Conservation (phyloP, 2,888 invertebrate species). For the Neocrepidodera transversa region DNA sequence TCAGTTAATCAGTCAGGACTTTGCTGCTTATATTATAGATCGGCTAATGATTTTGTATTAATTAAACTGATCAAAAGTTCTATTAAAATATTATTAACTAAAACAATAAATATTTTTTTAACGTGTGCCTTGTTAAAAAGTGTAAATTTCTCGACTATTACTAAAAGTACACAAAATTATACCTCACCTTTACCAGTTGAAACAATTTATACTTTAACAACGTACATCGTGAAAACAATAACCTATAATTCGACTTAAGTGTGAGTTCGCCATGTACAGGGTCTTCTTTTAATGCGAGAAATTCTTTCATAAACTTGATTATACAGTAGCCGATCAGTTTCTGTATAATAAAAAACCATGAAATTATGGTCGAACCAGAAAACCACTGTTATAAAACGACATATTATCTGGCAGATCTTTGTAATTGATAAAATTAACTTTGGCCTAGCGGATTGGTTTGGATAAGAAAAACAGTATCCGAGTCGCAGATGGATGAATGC, state of each 20-base stretch:
- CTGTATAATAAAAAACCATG: constrained; percentile 24
- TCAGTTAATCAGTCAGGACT: too few species aligned
- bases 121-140: too few species aligned
- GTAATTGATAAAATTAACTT: constrained; percentile 32
- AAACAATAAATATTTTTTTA: too few species aligned
- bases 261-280: background rate
- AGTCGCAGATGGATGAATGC: constrained; percentile 33
- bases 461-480: constrained; percentile 18
- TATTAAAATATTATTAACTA: too few species aligned
- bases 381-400: constrained; percentile 28
- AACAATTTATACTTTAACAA: constrained; percentile 13
- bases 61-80: too few species aligned
- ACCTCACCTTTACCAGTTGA: background rate
- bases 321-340: constrained; percentile 15
- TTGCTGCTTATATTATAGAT: too few species aligned
- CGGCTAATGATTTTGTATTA: too few species aligned
- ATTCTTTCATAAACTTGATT: constrained; percentile 15
- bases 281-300: constrained; percentile 8
- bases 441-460: constrained; percentile 29
- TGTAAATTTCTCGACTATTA: constrained; percentile 2
- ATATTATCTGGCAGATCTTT: constrained; percentile 31
- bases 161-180: constrained; percentile 12
- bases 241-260: constrained; percentile 15
- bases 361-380: constrained; percentile 22
- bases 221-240: constrained; percentile 9